Conservation (phyloP, 2,888 invertebrate species). For the Ametastegia equiseti region DNA sequence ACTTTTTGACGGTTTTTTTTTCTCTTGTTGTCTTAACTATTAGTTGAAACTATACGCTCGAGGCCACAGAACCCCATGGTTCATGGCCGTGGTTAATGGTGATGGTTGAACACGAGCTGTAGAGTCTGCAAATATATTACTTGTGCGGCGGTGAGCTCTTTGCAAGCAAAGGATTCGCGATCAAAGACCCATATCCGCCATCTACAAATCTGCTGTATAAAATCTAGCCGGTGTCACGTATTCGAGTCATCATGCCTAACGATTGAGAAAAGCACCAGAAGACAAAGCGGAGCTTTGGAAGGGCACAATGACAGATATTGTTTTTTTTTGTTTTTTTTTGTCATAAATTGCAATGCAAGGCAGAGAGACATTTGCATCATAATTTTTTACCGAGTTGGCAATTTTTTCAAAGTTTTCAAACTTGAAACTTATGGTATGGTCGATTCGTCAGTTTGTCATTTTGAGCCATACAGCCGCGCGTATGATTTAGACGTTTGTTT, state of each 20-base stretch:
- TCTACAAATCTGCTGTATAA: not conserved
- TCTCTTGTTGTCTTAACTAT: not conserved
- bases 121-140: not conserved
- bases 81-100: not conserved
- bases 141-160: not conserved
- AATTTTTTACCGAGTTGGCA: no score
- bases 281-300: not conserved
- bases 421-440: not conserved
- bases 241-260: not conserved
- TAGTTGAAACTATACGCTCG: not conserved
- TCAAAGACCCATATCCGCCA: constrained; percentile 7
- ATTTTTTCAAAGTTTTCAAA: not conserved
- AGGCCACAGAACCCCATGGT: not conserved
- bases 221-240: not conserved
- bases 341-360: not conserved
- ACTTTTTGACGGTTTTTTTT: not conserved
- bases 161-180: constrained; percentile 5
- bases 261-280: not conserved
- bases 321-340: no score
- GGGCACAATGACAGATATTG: no score
- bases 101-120: not conserved
- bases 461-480: not conserved
- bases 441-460: not conserved
- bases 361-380: not conserved
- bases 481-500: constrained; percentile 28